These are phyloP conservation scores for Drosophila nannoptera DNA, from an alignment of 1,140 invertebrate genomes.

Conservation along the genomic window DNA sequence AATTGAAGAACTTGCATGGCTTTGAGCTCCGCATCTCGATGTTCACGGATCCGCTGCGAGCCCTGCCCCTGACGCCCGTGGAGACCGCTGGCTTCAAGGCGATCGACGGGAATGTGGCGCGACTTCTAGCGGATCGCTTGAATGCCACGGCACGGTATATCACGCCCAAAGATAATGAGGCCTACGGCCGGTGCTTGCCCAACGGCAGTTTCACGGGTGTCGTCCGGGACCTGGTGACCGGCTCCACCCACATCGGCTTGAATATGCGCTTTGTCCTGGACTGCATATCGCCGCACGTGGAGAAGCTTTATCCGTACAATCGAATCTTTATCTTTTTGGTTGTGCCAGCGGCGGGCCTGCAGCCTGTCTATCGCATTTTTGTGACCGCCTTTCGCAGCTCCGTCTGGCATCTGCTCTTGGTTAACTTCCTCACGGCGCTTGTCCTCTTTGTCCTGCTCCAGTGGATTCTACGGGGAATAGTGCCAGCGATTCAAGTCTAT, in stretches of 20 bases:
- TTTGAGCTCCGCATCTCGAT: conserved; percentile 62
- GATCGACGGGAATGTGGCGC: conserved; percentile 57
- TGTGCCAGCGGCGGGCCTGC: conserved; percentile 60
- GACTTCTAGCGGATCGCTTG: conserved; percentile 33
- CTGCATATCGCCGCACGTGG: conserved; percentile 54
- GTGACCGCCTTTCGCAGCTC: conserved; percentile 54
- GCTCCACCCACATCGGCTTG: conserved; percentile 52
- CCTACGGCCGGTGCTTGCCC: conserved; percentile 58
- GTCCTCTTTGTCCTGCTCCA: conserved; percentile 51
- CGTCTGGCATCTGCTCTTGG: conserved; percentile 54
- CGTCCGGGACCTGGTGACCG: conserved; percentile 48
- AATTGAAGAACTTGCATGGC: conserved; percentile 53
- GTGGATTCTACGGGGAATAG: conserved; percentile 27
- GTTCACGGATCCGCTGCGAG: conserved; percentile 60
- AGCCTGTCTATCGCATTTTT: conserved; percentile 67
- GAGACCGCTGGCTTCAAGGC: conserved; percentile 43
- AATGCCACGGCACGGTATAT: conserved; percentile 67
- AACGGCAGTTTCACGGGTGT: conserved; percentile 62
- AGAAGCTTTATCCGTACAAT: conserved; percentile 59
- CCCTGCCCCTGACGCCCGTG: conserved; percentile 40
- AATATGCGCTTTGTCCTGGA: conserved; percentile 66
- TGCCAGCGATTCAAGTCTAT: conserved; percentile 6
- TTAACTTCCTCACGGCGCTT: conserved; percentile 52
- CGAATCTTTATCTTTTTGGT: conserved; percentile 52
- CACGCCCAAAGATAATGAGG: conserved; percentile 51